Base-by-base conservation (phyloP, 2,113 vertebrate species). In the Mus pahari region DNA sequence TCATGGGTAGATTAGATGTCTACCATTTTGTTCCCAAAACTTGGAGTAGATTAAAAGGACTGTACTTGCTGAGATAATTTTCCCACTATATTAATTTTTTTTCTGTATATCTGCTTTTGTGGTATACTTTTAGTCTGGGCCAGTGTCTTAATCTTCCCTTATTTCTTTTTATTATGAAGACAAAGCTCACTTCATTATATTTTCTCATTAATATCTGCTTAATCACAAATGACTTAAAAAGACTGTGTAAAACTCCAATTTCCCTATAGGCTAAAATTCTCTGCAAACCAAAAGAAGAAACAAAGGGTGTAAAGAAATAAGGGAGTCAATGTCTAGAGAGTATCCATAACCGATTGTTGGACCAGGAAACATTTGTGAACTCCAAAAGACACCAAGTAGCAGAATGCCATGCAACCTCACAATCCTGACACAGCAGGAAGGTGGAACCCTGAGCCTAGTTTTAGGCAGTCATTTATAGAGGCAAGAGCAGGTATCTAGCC, bases 201-300 rank as follows among this genome's bases (percentile, higher is more conserved):
- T 42, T 60, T 1, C 6, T 94, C 14, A 79, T 64, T 74, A 87
- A 53, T 36, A 93, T 58, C 78, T 84, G 4, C 82, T 42, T 82
- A 89, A 48, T 68, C 73, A 62, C 9, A 91, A 66, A 75, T 86
- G 50, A 92, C 81, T 60, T 17, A 45, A 66, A 75, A 33, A 74
- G 50, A 78, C 62, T 86, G 28, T 4, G 12, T 8, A 62, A 10
- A 13, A 6, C 0, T 3, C 2, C 1, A 20, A 0, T 14, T 53
- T 78, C 13, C n/a, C 39, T 45, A 87, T 36, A 45, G 92, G 33
- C 12, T 70, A 79, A 1, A 11, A 45, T 36, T 33, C 0, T 28
- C 6, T 7, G 55, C 50, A 84, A 60, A 81, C 4, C 4, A 89
- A 82, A 48, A 14, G 45, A 70, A 13, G 84, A 92, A 13, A 86